Evolutionary conservation across 2,797 vertebrate species (phyloP).

Genomic region (Pterois miles): DNA sequence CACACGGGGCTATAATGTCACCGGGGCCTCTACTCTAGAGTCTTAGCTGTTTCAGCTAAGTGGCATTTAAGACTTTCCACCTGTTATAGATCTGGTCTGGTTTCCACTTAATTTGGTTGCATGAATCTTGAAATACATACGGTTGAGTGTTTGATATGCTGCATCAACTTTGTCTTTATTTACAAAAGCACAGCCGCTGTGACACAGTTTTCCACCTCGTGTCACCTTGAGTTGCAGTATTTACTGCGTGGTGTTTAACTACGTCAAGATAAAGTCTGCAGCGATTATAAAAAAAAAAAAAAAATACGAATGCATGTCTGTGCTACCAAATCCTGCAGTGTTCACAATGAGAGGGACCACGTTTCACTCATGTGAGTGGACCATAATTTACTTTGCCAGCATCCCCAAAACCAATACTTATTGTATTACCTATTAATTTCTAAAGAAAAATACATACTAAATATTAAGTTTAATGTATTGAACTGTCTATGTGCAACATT

Average conservation of each 20-base stretch:
- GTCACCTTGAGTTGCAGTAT: constrained; percentile 37
- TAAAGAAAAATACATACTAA: too few species aligned
- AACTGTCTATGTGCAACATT: not conserved
- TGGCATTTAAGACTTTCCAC: not conserved
- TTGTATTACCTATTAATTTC: not conserved
- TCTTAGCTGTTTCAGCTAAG: not conserved
- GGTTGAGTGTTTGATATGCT: not conserved
- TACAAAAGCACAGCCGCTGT: not conserved
- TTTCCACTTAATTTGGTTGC: not conserved
- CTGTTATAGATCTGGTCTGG: not conserved
- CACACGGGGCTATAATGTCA: not conserved
- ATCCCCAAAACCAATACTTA: not conserved
- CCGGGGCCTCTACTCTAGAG: not conserved
- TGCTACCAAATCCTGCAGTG: not conserved
- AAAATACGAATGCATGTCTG: not conserved
- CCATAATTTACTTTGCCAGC: not conserved
- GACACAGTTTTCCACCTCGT: constrained; percentile 19
- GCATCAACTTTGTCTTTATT: constrained; percentile 8
- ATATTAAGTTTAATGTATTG: not conserved
- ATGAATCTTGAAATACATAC: not conserved
- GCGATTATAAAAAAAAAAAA: constrained; percentile 2
- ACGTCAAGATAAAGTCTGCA: constrained; percentile 26
- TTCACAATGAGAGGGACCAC: not conserved
- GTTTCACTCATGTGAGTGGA: not conserved
- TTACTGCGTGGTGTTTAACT: constrained; percentile 33